phyloP scores from a whole-genome alignment of 2,113 vertebrate species.

The Acanthochromis polyacanthus region DNA sequence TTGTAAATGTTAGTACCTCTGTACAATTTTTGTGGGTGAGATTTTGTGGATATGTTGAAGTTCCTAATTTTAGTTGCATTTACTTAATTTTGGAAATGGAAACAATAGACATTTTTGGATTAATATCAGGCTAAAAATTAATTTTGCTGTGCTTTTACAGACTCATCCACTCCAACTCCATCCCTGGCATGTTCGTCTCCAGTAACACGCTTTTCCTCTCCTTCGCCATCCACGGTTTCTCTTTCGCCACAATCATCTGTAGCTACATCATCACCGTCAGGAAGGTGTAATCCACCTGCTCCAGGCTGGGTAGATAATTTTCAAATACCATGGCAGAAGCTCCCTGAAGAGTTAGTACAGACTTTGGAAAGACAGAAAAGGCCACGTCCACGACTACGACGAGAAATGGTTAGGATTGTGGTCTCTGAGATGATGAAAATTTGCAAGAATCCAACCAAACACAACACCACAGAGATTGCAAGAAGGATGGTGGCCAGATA shows the following conservation, averaged over 20 bases:
- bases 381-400: constrained; percentile 19
- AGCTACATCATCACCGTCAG: constrained; percentile 8
- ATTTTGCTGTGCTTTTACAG: constrained; percentile 5
- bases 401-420: constrained; percentile 15
- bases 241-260: not conserved
- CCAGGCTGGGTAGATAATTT: constrained; percentile 19
- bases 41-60: no score
- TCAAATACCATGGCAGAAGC: constrained; percentile 36
- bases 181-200: not conserved
- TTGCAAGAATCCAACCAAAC: constrained; percentile 40
- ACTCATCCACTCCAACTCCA: not conserved
- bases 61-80: no score
- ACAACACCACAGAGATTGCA: not conserved
- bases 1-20: no score
- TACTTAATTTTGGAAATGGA: no score
- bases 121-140: no score
- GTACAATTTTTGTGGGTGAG: no score
- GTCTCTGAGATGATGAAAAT: constrained; percentile 24
- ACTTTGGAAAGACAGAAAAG: constrained; percentile 32
- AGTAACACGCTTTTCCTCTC: not conserved
- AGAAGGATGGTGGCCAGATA: constrained; percentile 34
- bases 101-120: no score
- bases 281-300: not conserved
- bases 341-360: constrained; percentile 18
- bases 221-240: not conserved